Base-by-base conservation (phyloP, 2,888 invertebrate species). In the Macrosoma leucophasiata region DNA sequence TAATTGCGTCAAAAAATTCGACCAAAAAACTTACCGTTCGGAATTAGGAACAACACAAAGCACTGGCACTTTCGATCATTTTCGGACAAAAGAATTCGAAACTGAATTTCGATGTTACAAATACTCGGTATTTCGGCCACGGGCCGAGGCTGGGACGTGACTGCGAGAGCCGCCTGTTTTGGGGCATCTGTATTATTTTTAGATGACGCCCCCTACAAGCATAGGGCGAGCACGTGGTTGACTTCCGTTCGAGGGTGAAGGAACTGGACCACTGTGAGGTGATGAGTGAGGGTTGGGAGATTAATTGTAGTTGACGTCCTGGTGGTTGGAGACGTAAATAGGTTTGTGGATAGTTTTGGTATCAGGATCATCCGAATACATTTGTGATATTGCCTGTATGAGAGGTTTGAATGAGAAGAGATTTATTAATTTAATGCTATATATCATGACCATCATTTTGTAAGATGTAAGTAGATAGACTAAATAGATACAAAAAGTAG, bases 201-300 rank as follows among this genome's bases (percentile, higher is more conserved):
- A 81, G 81, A 78, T 65, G 62, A 76, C 82, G 82, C 82, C 82
- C 82, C 79, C 79, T 76, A 67, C 61, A 63, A 55, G 60, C 51
- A 48, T 59, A 46, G 46, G 51, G 56, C 7, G 48, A 54, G 58
- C 72, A 71, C 73, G 68, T 73, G 73, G 62, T 55, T 41, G 50
- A 53, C 66, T 70, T 77, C 76, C 76, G 50, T 39, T 48, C 20
- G 50, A 55, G 62, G 73, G 65, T 69, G 62, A 59, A 55, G 50
- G 55, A 56, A 64, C 64, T 59, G 30, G 5, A 1, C 13, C 22
- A 24, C 33, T 30, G 30, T 14, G 5, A 14, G 14, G 25, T 27
- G 17, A 13, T 14, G 17, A 23, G 15, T 22, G 30, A 23, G 27
- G 21, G 26, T 9, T 29, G 32, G 23, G 30, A 29, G 23, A 23